These are phyloP conservation scores for Scaptomyza hsui DNA, from an alignment of 1,140 invertebrate species.

Conservation along the genomic window DNA sequence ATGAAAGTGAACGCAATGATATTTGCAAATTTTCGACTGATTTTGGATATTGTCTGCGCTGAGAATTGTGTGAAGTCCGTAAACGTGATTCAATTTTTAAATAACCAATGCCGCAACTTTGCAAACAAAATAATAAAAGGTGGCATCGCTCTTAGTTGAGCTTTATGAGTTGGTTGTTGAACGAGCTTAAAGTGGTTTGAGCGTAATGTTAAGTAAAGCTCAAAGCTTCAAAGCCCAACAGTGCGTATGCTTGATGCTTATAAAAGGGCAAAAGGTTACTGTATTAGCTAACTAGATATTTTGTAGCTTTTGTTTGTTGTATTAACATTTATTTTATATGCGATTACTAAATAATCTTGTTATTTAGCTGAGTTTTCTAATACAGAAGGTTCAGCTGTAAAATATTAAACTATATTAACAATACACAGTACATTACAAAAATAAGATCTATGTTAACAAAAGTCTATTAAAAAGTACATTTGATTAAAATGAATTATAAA, in stretches of 20 bases:
- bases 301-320: background rate
- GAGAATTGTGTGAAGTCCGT: conserved; percentile 60
- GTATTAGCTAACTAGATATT: conserved; percentile 13
- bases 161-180: conserved; percentile 2
- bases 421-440: too few species aligned
- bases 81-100: conserved; percentile 73
- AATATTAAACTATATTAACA: too few species aligned
- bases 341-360: background rate
- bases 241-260: conserved; percentile 45
- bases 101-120: conserved; percentile 54
- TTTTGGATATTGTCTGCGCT: conserved; percentile 45
- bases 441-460: background rate
- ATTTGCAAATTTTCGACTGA: conserved; percentile 37
- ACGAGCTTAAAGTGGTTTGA: background rate
- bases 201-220: background rate
- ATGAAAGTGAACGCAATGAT: conserved; percentile 78
- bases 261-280: background rate
- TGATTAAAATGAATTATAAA: conserved; percentile 50
- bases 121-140: conserved; percentile 7
- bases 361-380: too few species aligned
- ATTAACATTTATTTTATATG: background rate
- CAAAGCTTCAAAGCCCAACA: conserved; percentile 18
- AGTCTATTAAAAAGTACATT: conserved; percentile 24
- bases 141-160: conserved; percentile 45
- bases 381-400: too few species aligned